Evolutionary conservation across 2,888 invertebrate species (phyloP).

Genomic region (Caenorhabditis sp.): DNA sequence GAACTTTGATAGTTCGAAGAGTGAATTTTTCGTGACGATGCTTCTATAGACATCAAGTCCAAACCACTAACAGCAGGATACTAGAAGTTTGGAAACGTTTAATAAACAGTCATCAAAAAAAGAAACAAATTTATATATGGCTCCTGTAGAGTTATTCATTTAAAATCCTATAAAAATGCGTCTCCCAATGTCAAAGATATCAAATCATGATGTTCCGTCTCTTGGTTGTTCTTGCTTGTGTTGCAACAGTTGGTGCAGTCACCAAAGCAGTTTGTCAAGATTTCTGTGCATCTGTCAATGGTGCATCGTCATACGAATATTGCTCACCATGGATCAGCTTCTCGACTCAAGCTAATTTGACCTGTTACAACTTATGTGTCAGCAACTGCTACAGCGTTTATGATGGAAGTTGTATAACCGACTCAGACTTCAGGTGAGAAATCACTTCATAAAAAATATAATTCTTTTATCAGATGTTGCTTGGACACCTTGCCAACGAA

Average conservation of each 20-base stretch:
- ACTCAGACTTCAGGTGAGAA: slow-evolving; percentile 10
- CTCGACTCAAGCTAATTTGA: neutral
- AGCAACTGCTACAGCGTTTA: neutral
- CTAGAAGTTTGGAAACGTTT: too few species aligned
- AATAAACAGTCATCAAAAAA: too few species aligned
- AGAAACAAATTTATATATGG: too few species aligned
- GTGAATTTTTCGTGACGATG: too few species aligned
- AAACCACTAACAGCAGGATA: too few species aligned
- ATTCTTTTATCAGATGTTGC: slow-evolving; percentile 1
- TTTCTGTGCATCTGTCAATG: slow-evolving; percentile 9
- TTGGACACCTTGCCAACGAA: slow-evolving; percentile 1
- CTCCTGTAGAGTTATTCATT: too few species aligned
- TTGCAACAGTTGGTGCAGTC: slow-evolving; percentile 4
- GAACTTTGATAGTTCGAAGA: too few species aligned
- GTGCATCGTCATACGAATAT: slow-evolving; percentile 2
- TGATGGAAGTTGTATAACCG: slow-evolving; percentile 9
- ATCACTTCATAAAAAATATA: too few species aligned
- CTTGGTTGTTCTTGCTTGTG: neutral
- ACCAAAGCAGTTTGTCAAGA: slow-evolving; percentile 8
- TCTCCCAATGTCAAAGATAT: neutral
- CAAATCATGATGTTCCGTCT: neutral
- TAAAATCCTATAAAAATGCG: neutral
- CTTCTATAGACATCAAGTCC: too few species aligned
- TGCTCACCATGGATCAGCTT: slow-evolving; percentile 16
- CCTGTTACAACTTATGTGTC: slow-evolving; percentile 17